These are phyloP conservation scores for Mastacembelus armatus DNA, from an alignment of 2,797 vertebrate genomes.

Conservation along the genomic window DNA sequence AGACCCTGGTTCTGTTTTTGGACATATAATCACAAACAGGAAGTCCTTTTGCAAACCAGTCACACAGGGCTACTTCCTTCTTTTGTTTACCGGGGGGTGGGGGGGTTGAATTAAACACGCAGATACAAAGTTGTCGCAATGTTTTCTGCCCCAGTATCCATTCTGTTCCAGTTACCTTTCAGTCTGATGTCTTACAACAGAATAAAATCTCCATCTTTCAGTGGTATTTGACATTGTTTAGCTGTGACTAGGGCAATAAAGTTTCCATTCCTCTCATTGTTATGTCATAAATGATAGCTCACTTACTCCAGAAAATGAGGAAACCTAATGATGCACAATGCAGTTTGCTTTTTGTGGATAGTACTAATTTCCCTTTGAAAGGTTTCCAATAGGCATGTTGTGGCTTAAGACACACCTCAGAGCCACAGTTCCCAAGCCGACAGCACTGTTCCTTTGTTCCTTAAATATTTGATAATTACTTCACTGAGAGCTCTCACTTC, in stretches of 20 bases:
- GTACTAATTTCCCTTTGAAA: too few species aligned
- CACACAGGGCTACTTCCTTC: conserved; percentile 84
- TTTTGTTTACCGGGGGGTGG: conserved; percentile 82
- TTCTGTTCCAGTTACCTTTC: background rate
- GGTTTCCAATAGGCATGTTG: conserved; percentile 17
- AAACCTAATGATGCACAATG: background rate
- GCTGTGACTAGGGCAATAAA: background rate
- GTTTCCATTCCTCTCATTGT: too few species aligned
- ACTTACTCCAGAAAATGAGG: background rate
- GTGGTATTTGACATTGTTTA: background rate
- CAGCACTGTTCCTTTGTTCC: conserved; percentile 68
- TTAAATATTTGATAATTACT: conserved; percentile 64
- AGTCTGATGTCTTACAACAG: background rate
- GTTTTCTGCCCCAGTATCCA: conserved; percentile 37
- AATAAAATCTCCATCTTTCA: too few species aligned
- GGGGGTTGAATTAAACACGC: conserved; percentile 68
- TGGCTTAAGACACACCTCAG: conserved; percentile 56
- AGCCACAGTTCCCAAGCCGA: conserved; percentile 59
- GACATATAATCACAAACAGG: conserved; percentile 86
- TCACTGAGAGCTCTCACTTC: conserved; percentile 26
- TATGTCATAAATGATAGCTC: background rate
- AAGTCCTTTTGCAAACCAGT: conserved; percentile 83
- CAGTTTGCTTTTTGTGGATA: background rate
- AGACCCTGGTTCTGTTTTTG: conserved; percentile 82
- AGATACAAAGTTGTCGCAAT: conserved; percentile 61